These are phyloP conservation scores for Hydrocynus forskahlii DNA, from an alignment of 2,797 vertebrate genomes.

Conservation along the genomic window DNA sequence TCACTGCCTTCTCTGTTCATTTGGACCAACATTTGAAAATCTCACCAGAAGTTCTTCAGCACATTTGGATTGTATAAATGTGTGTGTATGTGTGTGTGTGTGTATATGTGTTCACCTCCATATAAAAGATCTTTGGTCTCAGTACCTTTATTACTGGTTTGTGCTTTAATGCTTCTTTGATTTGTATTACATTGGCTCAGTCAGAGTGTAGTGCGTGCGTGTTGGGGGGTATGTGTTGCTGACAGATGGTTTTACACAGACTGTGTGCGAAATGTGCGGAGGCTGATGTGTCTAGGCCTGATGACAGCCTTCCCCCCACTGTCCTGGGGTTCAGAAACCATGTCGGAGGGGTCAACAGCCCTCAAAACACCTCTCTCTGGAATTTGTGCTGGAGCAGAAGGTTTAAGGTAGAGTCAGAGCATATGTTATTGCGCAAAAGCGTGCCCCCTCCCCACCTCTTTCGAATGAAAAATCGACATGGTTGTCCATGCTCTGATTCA, in stretches of 20 bases:
- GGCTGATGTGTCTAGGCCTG: constrained; percentile 60
- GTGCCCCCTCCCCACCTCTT: not conserved
- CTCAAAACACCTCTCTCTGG: constrained; percentile 48
- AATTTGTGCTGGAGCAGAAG: constrained; percentile 42
- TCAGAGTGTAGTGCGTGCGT: not conserved
- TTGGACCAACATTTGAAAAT: constrained; percentile 16
- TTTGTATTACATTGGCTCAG: constrained; percentile 11
- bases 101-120: constrained; percentile 13
- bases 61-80: not conserved
- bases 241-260: constrained; percentile 69
- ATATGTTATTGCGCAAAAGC: constrained; percentile 26
- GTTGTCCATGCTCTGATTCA: not conserved
- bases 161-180: constrained; percentile 31
- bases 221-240: not conserved
- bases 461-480: constrained; percentile 19
- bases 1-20: constrained; percentile 19
- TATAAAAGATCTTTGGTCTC: constrained; percentile 29
- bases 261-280: constrained; percentile 61
- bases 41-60: constrained; percentile 5
- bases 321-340: constrained; percentile 45
- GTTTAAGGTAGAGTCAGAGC: constrained; percentile 35
- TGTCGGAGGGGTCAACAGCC: constrained; percentile 46
- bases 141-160: constrained; percentile 26
- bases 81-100: not conserved
- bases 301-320: constrained; percentile 29